These are phyloP conservation scores for Lasioglossum leucozonium DNA, from an alignment of 2,888 invertebrate species.

Conservation along the genomic window DNA sequence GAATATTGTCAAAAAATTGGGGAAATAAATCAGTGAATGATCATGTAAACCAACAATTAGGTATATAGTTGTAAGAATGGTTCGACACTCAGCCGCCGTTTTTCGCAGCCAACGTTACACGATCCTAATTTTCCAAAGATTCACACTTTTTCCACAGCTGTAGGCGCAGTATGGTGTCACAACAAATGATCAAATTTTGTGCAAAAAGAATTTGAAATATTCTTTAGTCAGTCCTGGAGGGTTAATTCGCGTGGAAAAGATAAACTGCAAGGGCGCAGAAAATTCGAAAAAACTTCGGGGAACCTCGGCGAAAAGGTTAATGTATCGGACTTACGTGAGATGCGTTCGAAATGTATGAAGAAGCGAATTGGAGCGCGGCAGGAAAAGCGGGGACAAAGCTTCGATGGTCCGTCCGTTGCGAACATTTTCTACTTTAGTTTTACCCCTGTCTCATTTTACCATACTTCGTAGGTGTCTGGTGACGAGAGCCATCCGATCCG, in stretches of 20 bases:
- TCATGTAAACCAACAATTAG: too few species aligned
- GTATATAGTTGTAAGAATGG: too few species aligned
- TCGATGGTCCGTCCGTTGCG: conserved; percentile 46
- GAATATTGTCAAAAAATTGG: too few species aligned
- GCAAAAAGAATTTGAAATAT: too few species aligned
- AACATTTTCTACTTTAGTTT: conserved; percentile 38
- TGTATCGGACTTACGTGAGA: conserved; percentile 25
- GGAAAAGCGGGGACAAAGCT: conserved; percentile 23
- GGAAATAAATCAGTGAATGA: too few species aligned
- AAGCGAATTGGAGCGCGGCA: conserved; percentile 13
- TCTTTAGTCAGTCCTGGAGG: neutral
- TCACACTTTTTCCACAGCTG: too few species aligned
- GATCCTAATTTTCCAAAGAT: too few species aligned
- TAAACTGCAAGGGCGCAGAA: neutral
- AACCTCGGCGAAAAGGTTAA: conserved; percentile 9
- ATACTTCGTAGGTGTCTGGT: conserved; percentile 18
- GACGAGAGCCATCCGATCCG: conserved; percentile 42
- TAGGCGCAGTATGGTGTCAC: too few species aligned
- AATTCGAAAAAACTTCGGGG: neutral
- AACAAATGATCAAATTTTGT: too few species aligned
- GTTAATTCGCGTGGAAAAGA: neutral
- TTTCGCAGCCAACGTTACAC: too few species aligned
- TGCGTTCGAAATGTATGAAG: neutral
- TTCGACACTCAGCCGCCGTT: neutral
- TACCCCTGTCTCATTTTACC: conserved; percentile 22